Evolutionary conservation across 2,113 vertebrate genomes (phyloP).

Genomic region (Mirza zaza): DNA sequence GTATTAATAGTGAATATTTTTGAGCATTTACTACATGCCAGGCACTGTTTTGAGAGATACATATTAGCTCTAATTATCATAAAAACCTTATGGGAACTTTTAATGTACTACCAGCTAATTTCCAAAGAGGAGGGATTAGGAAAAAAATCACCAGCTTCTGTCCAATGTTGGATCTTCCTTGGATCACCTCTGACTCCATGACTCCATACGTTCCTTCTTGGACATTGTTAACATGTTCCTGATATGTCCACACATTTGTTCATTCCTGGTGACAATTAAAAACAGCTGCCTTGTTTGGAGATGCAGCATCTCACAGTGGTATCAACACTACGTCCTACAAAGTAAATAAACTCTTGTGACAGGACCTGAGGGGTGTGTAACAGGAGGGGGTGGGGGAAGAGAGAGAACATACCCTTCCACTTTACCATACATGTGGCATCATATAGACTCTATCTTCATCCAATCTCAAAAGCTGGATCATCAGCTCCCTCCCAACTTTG

Average conservation of each 20-base stretch:
- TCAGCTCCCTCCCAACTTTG: slow-evolving; percentile 86
- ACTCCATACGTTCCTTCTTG: slow-evolving; percentile 24
- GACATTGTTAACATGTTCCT: slow-evolving; percentile 89
- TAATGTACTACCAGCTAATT: background rate
- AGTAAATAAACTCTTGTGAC: slow-evolving; percentile 83
- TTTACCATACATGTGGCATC: slow-evolving; percentile 78
- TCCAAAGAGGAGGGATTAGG: background rate
- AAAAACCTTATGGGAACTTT: background rate
- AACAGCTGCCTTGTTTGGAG: slow-evolving; percentile 89
- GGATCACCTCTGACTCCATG: background rate
- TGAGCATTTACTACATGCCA: background rate
- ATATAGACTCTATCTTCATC: slow-evolving; percentile 84
- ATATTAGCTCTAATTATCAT: background rate
- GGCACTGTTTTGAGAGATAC: background rate
- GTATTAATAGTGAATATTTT: background rate
- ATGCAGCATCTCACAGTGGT: slow-evolving; percentile 92
- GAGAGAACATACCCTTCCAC: slow-evolving; percentile 85
- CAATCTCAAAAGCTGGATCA: slow-evolving; percentile 83
- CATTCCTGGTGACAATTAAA: slow-evolving; percentile 90
- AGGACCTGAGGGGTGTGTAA: slow-evolving; percentile 74
- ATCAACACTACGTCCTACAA: slow-evolving; percentile 90
- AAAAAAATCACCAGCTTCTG: background rate
- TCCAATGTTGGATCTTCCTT: background rate
- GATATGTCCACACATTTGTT: slow-evolving; percentile 89
- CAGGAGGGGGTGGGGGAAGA: slow-evolving; percentile 64